Base-by-base conservation (phyloP, 2,888 invertebrate species). In the Oegoconia quadripuncta region DNA sequence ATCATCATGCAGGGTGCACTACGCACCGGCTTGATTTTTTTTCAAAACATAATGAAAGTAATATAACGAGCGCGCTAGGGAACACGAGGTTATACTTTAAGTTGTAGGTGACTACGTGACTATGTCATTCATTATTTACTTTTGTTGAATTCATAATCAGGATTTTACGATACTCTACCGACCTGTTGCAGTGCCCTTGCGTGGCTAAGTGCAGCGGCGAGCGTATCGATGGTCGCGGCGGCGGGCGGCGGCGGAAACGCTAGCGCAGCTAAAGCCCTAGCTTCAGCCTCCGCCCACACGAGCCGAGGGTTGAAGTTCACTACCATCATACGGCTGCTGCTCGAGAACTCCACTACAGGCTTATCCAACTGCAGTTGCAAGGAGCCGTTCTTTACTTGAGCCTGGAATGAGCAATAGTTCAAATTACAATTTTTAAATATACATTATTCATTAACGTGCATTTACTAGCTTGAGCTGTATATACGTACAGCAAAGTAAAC, bases 241-340 rank as follows among this genome's bases (percentile, higher is more conserved):
- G 97, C 92, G 44, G 93, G 91, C 7, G 91, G 89, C 1, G 97
- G 93, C 23, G 97, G 88, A 67, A 94, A 93, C 1, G 95, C 97
- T 44, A 97, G 88, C 26, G 95, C 93, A 34, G 93, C 90, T 32
- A 99, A 89, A 56, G 97, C 95, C 2, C 97, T 90, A 6, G 97
- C 96, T 80, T 99, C 98, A 44, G 94, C 88, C 59, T 97, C 93
- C 33, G 97, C 87, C 27, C 92, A 92, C 8, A 96, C 93, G 34
- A 98, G 77, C 32, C 95, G 90, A 1, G 96, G 94, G 60, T 97
- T 95, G 77, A 96, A 99, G 60, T 96, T 97, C 1, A 99, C 98
- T 44, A 92, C 91, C 95, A 97, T 93, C 55, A 95, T 79, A 52
- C 93, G 93, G 17, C 90, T 89, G 8, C 87, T 89, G 22, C 91